These are phyloP conservation scores for Irena cyanogastra DNA, from an alignment of 2,113 vertebrate species.

Conservation along the genomic window DNA sequence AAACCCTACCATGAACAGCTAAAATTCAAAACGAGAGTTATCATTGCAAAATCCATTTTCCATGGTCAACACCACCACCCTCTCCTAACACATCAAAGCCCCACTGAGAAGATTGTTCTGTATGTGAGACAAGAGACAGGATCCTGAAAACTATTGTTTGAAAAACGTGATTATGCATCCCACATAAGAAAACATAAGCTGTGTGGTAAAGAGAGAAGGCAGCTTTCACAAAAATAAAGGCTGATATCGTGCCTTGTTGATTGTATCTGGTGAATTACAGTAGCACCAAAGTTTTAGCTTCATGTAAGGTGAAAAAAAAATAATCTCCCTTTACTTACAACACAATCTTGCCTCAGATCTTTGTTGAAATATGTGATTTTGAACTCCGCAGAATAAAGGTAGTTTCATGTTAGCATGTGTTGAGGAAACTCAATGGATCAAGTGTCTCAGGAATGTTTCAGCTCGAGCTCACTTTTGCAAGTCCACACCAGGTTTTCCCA, in stretches of 20 bases:
- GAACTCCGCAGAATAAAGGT: not conserved
- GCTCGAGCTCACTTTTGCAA: not conserved
- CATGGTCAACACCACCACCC: not conserved
- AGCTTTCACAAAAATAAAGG: not conserved
- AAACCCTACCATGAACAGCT: accelerated
- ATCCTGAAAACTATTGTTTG: not conserved
- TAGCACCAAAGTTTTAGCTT: not conserved
- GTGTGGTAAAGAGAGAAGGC: not conserved
- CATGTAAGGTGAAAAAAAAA: not conserved
- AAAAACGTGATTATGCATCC: not conserved
- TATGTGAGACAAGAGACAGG: not conserved
- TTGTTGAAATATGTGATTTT: not conserved
- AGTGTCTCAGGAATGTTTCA: not conserved
- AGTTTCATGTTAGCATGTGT: not conserved
- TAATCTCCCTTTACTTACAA: not conserved
- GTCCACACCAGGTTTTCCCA: not conserved
- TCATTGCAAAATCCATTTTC: not conserved
- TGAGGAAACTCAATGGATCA: not conserved
- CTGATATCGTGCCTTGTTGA: not conserved
- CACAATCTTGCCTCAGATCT: not conserved
- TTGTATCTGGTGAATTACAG: not conserved
- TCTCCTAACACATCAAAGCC: not conserved
- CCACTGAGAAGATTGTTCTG: not conserved
- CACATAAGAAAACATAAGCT: not conserved
- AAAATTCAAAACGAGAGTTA: not conserved